Conservation (phyloP, 2,888 invertebrate species). For the Metopia argyrocephala region DNA sequence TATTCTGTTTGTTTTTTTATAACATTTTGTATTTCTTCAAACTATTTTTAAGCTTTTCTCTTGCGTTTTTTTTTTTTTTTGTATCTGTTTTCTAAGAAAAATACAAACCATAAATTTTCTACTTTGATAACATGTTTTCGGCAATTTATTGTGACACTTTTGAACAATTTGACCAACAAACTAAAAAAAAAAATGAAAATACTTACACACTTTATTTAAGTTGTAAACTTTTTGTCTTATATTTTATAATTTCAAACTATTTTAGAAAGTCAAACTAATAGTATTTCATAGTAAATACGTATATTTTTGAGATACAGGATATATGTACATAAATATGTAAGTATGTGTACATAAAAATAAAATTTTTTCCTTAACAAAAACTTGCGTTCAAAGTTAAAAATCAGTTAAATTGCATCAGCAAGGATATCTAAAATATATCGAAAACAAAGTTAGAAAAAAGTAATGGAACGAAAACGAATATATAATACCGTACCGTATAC, state of each 20-base stretch:
- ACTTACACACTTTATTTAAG: neutral
- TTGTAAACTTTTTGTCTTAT: constrained; percentile 25
- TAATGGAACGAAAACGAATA: too few relatives aligned
- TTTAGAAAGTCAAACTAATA: neutral
- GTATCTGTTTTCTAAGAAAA: constrained; percentile 15
- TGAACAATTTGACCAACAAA: constrained; percentile 62
- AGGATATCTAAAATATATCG: constrained; percentile 21
- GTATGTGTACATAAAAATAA: too few relatives aligned
- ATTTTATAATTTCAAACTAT: constrained; percentile 12
- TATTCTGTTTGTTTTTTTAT: constrained; percentile 25
- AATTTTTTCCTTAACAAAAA: too few relatives aligned
- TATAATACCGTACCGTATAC: too few relatives aligned
- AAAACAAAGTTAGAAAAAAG: neutral
- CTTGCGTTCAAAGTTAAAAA: constrained; percentile 42
- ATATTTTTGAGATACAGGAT: neutral
- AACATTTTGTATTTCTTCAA: neutral
- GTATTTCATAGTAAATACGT: neutral
- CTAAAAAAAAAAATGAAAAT: too few relatives aligned
- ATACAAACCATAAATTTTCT: constrained; percentile 57
- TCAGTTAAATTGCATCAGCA: constrained; percentile 46
- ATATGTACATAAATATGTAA: constrained; percentile 16
- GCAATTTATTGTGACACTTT: constrained; percentile 66
- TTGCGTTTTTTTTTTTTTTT: neutral
- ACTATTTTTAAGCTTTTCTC: neutral
- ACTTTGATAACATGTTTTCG: constrained; percentile 56